These are phyloP conservation scores for Clangula hyemalis DNA, from an alignment of 2,797 vertebrate species.

Conservation along the genomic window DNA sequence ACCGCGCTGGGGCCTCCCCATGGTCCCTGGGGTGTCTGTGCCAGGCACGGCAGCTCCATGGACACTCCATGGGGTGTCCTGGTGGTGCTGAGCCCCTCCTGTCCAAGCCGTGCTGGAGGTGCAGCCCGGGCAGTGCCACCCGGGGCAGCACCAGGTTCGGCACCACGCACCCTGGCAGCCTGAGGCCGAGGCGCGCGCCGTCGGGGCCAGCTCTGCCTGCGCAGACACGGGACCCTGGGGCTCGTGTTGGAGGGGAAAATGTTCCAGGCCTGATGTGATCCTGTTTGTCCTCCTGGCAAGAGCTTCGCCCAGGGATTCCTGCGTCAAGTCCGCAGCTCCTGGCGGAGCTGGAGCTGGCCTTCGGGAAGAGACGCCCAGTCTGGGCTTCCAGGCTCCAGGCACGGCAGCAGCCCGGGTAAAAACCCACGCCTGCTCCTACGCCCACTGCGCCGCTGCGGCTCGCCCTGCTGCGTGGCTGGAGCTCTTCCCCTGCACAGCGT, in stretches of 20 bases:
- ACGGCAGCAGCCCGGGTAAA: neutral
- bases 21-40: neutral
- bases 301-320: neutral
- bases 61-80: neutral
- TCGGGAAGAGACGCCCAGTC: neutral
- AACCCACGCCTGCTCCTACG: neutral
- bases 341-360: neutral
- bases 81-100: rapidly evolving
- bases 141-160: neutral
- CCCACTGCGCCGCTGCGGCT: rapidly evolving
- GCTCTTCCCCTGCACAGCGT: neutral
- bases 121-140: too few relatives aligned
- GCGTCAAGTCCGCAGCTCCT: neutral
- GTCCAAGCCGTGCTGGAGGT: neutral
- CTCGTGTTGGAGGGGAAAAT: neutral
- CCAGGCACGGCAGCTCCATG: rapidly evolving
- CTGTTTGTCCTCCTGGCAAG: neutral
- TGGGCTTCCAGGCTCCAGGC: neutral
- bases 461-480: neutral
- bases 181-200: neutral
- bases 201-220: neutral
- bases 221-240: neutral
- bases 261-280: neutral
- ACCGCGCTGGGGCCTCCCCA: neutral
- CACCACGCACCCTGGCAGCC: neutral